phyloP scores from a whole-genome alignment of 2,797 vertebrate species.

The Trematomus bernacchii region DNA sequence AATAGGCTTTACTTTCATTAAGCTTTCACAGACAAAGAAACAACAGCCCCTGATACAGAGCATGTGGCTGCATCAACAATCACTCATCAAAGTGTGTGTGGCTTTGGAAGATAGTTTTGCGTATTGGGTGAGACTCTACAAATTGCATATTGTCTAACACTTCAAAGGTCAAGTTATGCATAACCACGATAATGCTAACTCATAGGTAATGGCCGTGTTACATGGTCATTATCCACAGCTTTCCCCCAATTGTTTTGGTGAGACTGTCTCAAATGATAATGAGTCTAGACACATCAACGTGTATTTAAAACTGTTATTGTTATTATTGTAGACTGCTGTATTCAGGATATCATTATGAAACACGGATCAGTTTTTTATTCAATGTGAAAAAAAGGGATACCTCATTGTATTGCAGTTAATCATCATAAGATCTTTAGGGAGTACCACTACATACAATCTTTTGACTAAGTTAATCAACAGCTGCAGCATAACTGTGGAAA shows the following conservation, averaged over 20 bases:
- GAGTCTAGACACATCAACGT: conserved; percentile 33
- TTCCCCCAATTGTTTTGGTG: conserved; percentile 36
- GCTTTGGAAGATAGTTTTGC: conserved; percentile 54
- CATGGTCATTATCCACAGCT: conserved; percentile 55
- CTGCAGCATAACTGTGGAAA: too few relatives aligned
- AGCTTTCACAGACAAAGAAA: conserved; percentile 45
- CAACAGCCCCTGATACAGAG: conserved; percentile 26
- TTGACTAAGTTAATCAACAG: background rate
- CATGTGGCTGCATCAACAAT: conserved; percentile 57
- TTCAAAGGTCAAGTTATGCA: conserved; percentile 60
- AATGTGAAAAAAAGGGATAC: conserved; percentile 3
- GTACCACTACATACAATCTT: background rate
- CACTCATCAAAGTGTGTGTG: conserved; percentile 39
- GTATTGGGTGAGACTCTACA: conserved; percentile 49
- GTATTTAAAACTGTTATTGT: conserved; percentile 38
- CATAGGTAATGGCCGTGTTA: conserved; percentile 54
- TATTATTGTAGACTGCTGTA: conserved; percentile 19
- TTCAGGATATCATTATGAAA: conserved; percentile 16
- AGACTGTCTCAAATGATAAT: conserved; percentile 54
- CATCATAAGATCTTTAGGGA: background rate
- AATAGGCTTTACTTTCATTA: conserved; percentile 58
- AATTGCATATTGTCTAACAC: conserved; percentile 58
- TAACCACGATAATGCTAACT: conserved; percentile 43
- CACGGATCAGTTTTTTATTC: conserved; percentile 8
- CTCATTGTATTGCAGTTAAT: conserved; percentile 1